Evolutionary conservation across 2,888 invertebrate species (phyloP), one percentile per base, ranked within the genome.

Genomic region (Idaea dimidiata): DNA sequence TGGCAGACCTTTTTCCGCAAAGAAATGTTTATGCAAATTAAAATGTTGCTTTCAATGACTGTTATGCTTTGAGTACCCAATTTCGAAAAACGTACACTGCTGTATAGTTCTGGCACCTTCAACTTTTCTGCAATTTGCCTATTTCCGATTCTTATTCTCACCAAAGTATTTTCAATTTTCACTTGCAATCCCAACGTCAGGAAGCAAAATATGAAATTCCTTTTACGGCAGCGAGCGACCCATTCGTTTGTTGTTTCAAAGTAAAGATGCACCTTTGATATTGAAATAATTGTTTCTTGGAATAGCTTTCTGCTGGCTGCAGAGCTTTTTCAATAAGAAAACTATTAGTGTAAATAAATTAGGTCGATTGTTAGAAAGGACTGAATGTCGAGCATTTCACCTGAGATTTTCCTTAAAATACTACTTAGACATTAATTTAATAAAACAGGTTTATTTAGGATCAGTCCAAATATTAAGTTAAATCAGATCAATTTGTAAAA

Each of bases 121-220:
- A 43, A 43, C 43, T 43, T 43, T 14, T 3, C 43, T 43, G 3
- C 43, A 43, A 43, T 43, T 43, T 14, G 43, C 43, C 43, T 14
- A 10, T 43, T 43, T 43, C 43, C 43, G 43, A 43, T 43, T 43
- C 43, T 1, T 7, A 43, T 43, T 43, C 59, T 64, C 57, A 59
- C 57, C 67, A 70, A 63, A 57, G 59, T 72, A 70, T 70, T 68
- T 74, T 68, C 68, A 66, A 72, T 74, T 71, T 72, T 63, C 70
- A 66, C 63, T 67, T 58, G 14, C 43, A 57, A 61, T 60, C 31
- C 60, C 57, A 59, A 65, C 67, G 61, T 64, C 63, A 57, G 17
- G 57, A 60, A 59, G 54, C 63, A 62, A 71, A 67, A 73, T 72
- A 72, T 73, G 60, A 69, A 68, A 72, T 74, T 73, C 68, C 65